phyloP scores from a whole-genome alignment of 2,888 invertebrate species.

The Mellilla xanthometata region DNA sequence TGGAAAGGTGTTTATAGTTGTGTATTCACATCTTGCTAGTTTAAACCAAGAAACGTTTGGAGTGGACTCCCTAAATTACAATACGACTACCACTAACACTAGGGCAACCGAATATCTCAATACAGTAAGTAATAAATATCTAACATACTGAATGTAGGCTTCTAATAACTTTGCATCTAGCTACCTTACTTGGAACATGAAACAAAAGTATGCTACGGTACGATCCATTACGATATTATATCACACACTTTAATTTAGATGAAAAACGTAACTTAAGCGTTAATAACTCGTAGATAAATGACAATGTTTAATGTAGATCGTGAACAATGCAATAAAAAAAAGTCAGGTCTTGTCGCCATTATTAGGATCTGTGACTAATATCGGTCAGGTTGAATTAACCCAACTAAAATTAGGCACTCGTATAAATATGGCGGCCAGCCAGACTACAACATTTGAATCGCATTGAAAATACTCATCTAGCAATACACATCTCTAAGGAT shows the following conservation, averaged over 20 bases:
- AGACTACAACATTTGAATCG: too few species aligned
- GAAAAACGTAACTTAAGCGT: slow-evolving; percentile 44
- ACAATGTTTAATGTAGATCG: slow-evolving; percentile 48
- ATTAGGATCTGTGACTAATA: too few species aligned
- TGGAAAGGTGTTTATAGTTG: too few species aligned
- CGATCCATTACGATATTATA: slow-evolving; percentile 56
- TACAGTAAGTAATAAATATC: slow-evolving; percentile 73
- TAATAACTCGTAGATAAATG: slow-evolving; percentile 27
- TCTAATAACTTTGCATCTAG: slow-evolving; percentile 51
- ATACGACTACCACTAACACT: slow-evolving; percentile 59
- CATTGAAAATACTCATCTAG: slow-evolving; percentile 53
- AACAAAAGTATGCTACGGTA: slow-evolving; percentile 56
- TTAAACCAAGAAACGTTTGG: background rate
- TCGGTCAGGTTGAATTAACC: too few species aligned
- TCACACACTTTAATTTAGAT: slow-evolving; percentile 76
- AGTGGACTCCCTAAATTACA: slow-evolving; percentile 46
- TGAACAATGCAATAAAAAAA: slow-evolving; percentile 3
- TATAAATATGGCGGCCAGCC: too few species aligned
- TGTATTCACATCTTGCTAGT: background rate
- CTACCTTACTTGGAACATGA: slow-evolving; percentile 70
- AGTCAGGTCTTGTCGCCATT: too few species aligned
- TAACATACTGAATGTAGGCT: slow-evolving; percentile 61
- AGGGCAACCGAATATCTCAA: slow-evolving; percentile 66
- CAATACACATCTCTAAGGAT: slow-evolving; percentile 50
- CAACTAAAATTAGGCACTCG: too few species aligned